Conservation (phyloP, 2,888 invertebrate species). For the Eupithecia abbreviata region DNA sequence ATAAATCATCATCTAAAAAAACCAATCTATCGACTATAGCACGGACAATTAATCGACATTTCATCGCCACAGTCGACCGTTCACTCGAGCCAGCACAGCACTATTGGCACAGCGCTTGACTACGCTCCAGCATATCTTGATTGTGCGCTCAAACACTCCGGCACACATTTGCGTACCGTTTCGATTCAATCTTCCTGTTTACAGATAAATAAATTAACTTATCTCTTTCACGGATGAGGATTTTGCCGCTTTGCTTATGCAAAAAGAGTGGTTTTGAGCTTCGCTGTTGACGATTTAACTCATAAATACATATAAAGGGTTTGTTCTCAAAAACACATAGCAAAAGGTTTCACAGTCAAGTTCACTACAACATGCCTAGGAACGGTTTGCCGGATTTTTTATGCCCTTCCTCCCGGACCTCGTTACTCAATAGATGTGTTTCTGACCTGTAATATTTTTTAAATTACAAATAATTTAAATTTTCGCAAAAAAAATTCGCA, state of each 20-base stretch:
- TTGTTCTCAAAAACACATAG: neutral
- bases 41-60: neutral
- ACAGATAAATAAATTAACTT: slow-evolving; percentile 36
- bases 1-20: neutral
- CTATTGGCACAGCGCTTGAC: slow-evolving; percentile 59
- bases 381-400: too few species aligned
- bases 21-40: neutral
- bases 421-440: too few species aligned
- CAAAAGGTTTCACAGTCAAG: neutral
- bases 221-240: neutral
- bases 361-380: neutral
- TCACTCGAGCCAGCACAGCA: slow-evolving; percentile 47
- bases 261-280: neutral
- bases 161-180: slow-evolving; percentile 54
- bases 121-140: slow-evolving; percentile 70
- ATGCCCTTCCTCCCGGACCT: too few species aligned
- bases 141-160: slow-evolving; percentile 66
- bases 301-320: neutral
- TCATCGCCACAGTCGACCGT: slow-evolving; percentile 40
- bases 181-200: slow-evolving; percentile 51
- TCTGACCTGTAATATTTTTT: too few species aligned
- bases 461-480: too few species aligned
- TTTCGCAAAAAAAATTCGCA: too few species aligned
- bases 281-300: neutral
- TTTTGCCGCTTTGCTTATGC: neutral